Conservation (phyloP, 2,113 vertebrate genomes). For the Siphamia tubifer region DNA sequence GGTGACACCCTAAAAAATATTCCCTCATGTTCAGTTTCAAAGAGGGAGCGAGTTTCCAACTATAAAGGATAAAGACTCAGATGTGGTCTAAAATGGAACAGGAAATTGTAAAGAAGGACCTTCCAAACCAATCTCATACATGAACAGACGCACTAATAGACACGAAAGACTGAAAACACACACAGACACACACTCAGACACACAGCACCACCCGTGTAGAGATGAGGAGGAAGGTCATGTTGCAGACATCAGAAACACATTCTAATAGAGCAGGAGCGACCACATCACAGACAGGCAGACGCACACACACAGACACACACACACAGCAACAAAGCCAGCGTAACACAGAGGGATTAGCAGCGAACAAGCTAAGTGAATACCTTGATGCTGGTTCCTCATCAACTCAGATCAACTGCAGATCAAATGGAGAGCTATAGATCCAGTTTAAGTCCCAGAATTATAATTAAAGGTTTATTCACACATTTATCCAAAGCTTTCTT, state of each 20-base stretch:
- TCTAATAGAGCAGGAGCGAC: constrained; percentile 32
- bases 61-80: not conserved
- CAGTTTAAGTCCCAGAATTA: not conserved
- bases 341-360: constrained; percentile 16
- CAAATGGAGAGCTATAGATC: constrained; percentile 21
- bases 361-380: constrained; percentile 5
- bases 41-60: not conserved
- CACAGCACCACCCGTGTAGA: not conserved
- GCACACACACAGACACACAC: not conserved
- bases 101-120: not conserved
- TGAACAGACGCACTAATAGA: not conserved
- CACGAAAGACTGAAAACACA: not conserved
- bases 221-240: not conserved
- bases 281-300: constrained; percentile 81
- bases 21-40: not conserved
- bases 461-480: not conserved
- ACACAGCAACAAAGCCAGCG: not conserved
- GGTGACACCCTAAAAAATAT: not conserved
- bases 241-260: constrained; percentile 31
- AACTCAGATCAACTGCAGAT: constrained; percentile 19
- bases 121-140: not conserved
- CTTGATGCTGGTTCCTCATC: not conserved
- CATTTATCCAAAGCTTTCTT: not conserved
- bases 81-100: not conserved
- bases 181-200: not conserved